Evolutionary conservation across 2,888 invertebrate genomes (phyloP).

Genomic region (Eupithecia dodoneata): DNA sequence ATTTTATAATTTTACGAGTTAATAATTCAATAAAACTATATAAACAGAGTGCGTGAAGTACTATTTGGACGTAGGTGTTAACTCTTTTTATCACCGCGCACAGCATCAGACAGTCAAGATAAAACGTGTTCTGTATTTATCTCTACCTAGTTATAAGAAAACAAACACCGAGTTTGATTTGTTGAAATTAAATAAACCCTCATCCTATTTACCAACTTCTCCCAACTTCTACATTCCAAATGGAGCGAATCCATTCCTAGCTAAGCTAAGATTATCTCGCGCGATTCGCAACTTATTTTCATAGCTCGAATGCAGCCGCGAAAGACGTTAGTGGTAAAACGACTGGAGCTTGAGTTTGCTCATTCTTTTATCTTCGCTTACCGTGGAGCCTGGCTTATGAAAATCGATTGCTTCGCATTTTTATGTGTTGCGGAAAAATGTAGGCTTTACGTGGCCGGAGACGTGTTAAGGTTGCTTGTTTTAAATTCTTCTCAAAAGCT

Average conservation of each 20-base stretch:
- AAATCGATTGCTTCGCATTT: constrained; percentile 30
- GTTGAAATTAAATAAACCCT: constrained; percentile 6
- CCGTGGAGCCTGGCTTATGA: constrained; percentile 31
- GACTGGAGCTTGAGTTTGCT: constrained; percentile 20
- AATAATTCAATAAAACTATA: no score
- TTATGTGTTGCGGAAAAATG: constrained; percentile 20
- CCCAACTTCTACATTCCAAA: constrained; percentile 23
- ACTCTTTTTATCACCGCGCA: not conserved
- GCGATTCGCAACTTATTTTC: constrained; percentile 30
- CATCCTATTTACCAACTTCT: not conserved
- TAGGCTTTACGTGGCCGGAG: constrained; percentile 6
- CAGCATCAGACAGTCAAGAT: not conserved
- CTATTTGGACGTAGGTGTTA: not conserved
- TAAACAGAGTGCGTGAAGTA: not conserved
- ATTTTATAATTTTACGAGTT: no score
- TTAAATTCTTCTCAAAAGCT: not conserved
- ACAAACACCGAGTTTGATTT: not conserved
- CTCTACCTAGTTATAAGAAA: not conserved
- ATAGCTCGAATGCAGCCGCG: constrained; percentile 21
- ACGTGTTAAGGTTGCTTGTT: constrained; percentile 8
- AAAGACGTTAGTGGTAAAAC: constrained; percentile 28
- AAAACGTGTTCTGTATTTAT: not conserved
- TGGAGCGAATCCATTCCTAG: constrained; percentile 22
- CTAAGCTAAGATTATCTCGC: constrained; percentile 27
- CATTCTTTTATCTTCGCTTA: constrained; percentile 35